Evolutionary conservation across 1,140 invertebrate genomes (phyloP), one percentile per base, ranked within the genome.

Genomic region (Mycetomoellerius zeteki): DNA sequence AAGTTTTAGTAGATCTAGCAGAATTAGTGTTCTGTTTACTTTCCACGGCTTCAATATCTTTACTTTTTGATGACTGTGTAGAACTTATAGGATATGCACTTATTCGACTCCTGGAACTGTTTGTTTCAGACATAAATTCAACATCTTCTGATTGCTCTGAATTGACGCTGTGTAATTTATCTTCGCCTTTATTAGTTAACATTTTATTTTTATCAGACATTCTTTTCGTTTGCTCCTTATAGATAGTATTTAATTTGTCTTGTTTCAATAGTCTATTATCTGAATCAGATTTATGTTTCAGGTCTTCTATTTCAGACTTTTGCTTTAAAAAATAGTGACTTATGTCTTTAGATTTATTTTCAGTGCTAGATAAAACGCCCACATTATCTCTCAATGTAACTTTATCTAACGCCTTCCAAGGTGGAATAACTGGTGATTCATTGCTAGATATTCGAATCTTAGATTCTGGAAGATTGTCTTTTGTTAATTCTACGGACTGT

Each of bases 131-230:
- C 72, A 80, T 77, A 60, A 81, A 92, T 33, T 91, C 92, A 4
- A 91, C 72, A 58, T 94, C 92, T 64, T 94, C 92, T 0, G 88
- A 92, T 37, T 90, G 86, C n/a, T 94, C 94, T 7, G 88, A 89
- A 58, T 89, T 82, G 24, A 86, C 75, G 19, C 62, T 73, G 60
- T 90, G 90, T 7, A 87, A 62, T 84, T 92, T 90, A 12, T 64
- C 67, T 75, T 95, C 93, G n/a, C 71, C 43, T 88, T 93, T 94
- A 62, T 73, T 90, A 7, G 71, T 89, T 54, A 81, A 91, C 21
- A 91, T 88, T 89, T 95, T 95, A 50, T 73, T 64, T 82, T 94
- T 94, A n/a, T 94, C 93, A 7, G 43, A 64, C 16, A 69, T 14
- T 86, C 92, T 92, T 64, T 94, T 95, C 60, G 30, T 81, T 43